phyloP scores from a whole-genome alignment of 2,888 invertebrate genomes.

The Morinoia aosen region DNA sequence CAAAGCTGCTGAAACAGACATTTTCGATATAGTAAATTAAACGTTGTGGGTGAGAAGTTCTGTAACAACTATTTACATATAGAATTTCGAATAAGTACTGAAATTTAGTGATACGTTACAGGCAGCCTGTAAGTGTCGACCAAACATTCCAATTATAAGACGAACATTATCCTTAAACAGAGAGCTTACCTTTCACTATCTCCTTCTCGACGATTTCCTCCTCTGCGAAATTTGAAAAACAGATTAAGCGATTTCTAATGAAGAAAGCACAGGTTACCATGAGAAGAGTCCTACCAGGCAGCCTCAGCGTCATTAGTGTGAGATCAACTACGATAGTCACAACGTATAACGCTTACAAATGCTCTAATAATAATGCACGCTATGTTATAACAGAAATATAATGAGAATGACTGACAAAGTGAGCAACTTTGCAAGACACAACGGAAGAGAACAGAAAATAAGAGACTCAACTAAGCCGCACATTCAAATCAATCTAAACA shows the following conservation, averaged over 20 bases:
- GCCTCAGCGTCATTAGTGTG: neutral
- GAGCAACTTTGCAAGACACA: neutral
- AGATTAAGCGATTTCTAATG: neutral
- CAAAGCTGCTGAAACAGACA: neutral
- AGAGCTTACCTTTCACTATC: constrained; percentile 15
- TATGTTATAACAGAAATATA: neutral
- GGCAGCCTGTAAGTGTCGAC: neutral
- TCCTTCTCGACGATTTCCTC: constrained; percentile 58
- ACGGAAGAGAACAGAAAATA: neutral
- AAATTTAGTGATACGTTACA: neutral
- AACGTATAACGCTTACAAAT: neutral
- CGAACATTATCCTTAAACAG: neutral
- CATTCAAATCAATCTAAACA: neutral
- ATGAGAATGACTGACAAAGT: neutral
- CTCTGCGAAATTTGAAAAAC: constrained; percentile 54
- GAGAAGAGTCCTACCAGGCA: neutral
- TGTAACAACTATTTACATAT: neutral
- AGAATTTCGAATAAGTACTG: neutral
- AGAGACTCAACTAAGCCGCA: neutral
- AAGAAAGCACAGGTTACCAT: neutral
- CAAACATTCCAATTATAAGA: neutral
- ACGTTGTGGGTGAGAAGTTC: neutral
- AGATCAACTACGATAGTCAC: neutral
- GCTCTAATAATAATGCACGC: neutral
- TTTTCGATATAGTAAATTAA: neutral